A percentile compares a stretch with the other conserved stretches of the same genome.
Conservation (phyloP, 2,113 vertebrate species). For the Hydropotes inermis region DNA sequence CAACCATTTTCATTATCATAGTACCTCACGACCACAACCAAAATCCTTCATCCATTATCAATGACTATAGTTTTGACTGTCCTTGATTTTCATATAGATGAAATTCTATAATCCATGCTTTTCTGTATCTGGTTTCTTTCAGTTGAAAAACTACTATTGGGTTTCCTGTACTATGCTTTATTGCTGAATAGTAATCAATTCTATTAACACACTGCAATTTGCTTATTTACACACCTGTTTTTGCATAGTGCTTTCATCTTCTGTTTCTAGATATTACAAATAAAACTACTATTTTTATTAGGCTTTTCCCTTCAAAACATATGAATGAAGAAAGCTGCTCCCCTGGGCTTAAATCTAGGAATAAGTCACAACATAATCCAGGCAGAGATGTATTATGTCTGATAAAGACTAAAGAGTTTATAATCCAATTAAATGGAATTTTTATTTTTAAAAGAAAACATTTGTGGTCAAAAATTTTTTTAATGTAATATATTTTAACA, state of each 20-base stretch:
- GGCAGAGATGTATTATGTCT: background rate
- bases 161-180: background rate
- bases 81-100: background rate
- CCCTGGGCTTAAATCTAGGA: background rate
- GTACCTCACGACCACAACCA: background rate
- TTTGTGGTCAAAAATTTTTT: background rate
- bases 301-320: background rate
- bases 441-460: background rate
- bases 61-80: background rate
- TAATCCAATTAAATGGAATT: background rate
- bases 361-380: background rate
- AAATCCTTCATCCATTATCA: background rate
- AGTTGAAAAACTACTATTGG: background rate
- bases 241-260: background rate
- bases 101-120: background rate
- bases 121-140: background rate
- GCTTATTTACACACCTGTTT: background rate
- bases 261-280: background rate
- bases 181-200: background rate
- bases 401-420: background rate
- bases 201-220: background rate
- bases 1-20: background rate
- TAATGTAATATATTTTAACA: conserved; percentile 13
- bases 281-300: background rate
- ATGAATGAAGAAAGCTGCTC: background rate